A percentile compares a stretch with the other conserved stretches of the same genome.
phyloP scores from a whole-genome alignment of 2,113 vertebrate species.

The Bos javanicus region DNA sequence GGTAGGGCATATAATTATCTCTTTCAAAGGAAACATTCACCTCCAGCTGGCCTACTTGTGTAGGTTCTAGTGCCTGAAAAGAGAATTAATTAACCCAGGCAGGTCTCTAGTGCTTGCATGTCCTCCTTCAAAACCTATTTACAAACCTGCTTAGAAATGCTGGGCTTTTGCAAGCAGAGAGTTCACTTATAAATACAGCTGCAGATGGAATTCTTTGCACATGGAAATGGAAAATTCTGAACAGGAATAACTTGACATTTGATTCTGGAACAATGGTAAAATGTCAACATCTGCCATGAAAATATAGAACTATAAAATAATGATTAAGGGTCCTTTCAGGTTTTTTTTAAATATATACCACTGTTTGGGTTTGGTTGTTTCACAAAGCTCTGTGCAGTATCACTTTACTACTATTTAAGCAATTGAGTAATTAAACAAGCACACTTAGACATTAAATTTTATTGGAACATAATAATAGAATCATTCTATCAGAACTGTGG shows the following conservation, averaged over 20 bases:
- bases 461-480: background rate
- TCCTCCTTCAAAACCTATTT: constrained; percentile 54
- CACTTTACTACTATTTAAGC: background rate
- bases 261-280: constrained; percentile 75
- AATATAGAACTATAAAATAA: constrained; percentile 65
- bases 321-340: constrained; percentile 44
- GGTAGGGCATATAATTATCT: constrained; percentile 57
- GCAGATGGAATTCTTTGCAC: constrained; percentile 73
- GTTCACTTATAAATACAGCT: constrained; percentile 69
- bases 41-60: constrained; percentile 66
- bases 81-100: constrained; percentile 74
- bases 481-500: background rate
- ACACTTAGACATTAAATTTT: background rate
- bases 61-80: constrained; percentile 61
- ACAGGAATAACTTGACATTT: constrained; percentile 84
- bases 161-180: constrained; percentile 54
- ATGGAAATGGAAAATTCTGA: constrained; percentile 58
- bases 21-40: constrained; percentile 65
- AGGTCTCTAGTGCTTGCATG: constrained; percentile 44
- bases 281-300: constrained; percentile 81
- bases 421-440: background rate
- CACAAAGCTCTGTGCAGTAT: background rate
- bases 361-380: constrained; percentile 28
- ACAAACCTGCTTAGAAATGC: constrained; percentile 70
- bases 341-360: background rate